These are phyloP conservation scores for Clupea harengus DNA, from an alignment of 2,113 vertebrate species.

Conservation along the genomic window DNA sequence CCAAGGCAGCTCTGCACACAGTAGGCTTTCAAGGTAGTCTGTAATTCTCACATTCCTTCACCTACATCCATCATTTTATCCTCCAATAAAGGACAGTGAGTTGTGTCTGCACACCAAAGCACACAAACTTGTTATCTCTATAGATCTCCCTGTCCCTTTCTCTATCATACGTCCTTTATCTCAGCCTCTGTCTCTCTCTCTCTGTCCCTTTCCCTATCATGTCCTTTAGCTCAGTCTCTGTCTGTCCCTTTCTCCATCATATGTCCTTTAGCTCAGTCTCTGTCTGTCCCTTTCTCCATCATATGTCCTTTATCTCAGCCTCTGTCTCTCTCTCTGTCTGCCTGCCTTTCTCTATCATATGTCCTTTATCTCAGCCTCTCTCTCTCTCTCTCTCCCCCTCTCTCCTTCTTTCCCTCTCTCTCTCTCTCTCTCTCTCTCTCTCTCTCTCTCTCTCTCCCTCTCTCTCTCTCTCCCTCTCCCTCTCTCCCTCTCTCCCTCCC, in stretches of 20 bases:
- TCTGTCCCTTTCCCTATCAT: slow-evolving; percentile 25
- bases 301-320: neutral
- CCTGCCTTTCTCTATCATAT: neutral
- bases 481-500: neutral
- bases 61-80: neutral
- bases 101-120: neutral
- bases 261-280: neutral
- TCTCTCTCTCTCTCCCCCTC: neutral
- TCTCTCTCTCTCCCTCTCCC: neutral
- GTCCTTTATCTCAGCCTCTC: neutral
- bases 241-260: slow-evolving; percentile 16
- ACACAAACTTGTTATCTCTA: neutral
- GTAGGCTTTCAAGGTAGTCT: neutral
- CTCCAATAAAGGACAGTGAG: neutral
- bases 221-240: neutral
- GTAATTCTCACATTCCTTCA: neutral
- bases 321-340: neutral
- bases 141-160: slow-evolving; percentile 16
- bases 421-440: neutral
- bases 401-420: neutral
- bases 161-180: neutral
- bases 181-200: neutral
- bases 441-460: neutral
- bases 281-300: neutral
- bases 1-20: neutral